Evolutionary conservation across 2,113 vertebrate genomes (phyloP).

Genomic region (Sinosuthora webbiana): DNA sequence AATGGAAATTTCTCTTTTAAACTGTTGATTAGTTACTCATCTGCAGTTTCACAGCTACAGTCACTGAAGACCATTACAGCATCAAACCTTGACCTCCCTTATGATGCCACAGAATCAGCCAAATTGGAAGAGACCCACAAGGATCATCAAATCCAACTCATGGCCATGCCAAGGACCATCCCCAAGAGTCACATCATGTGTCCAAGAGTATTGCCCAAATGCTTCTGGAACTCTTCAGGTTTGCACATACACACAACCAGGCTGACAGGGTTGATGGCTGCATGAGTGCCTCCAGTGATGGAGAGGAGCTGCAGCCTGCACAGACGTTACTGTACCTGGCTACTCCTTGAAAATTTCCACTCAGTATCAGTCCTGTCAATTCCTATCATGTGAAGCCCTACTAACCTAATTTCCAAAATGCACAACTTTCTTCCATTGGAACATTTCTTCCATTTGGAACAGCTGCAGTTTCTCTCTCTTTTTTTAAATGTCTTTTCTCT

Average conservation of each 20-base stretch:
- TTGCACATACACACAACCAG: background rate
- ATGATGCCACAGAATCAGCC: background rate
- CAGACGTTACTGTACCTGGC: background rate
- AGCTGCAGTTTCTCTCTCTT: background rate
- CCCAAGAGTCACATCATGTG: background rate
- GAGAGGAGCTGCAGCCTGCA: background rate
- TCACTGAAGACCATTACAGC: background rate
- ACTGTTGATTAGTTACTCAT: background rate
- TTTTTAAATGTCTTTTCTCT: background rate
- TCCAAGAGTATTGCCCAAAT: background rate
- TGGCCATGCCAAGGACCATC: background rate
- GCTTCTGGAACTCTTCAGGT: background rate
- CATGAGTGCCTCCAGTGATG: background rate
- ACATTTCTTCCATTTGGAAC: background rate
- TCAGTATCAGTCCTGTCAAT: background rate
- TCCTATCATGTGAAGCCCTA: background rate
- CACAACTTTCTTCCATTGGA: background rate
- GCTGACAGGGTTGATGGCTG: background rate
- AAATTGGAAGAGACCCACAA: background rate
- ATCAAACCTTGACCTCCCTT: rapidly evolving
- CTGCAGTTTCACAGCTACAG: background rate
- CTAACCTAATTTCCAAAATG: background rate
- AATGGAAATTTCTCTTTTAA: background rate
- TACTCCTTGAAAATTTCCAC: background rate
- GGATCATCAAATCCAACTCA: background rate